Evolutionary conservation across 1,140 invertebrate genomes (phyloP).

Genomic region (Manduca sexta): DNA sequence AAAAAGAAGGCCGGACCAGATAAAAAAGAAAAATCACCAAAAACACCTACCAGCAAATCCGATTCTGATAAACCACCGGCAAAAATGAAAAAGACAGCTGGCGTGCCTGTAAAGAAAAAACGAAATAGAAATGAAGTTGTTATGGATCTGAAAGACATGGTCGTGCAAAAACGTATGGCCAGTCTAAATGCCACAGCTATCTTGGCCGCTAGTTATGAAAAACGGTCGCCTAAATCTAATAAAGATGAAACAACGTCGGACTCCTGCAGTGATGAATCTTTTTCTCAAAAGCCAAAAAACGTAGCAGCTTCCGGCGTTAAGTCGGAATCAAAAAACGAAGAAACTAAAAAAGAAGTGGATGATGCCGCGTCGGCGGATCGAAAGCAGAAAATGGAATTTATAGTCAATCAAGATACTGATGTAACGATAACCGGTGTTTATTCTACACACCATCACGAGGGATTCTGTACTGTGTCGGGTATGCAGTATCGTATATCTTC

Average conservation of each 20-base stretch:
- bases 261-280: slow-evolving; percentile 72
- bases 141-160: slow-evolving; percentile 90
- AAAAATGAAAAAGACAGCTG: slow-evolving; percentile 60
- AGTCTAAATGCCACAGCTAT: slow-evolving; percentile 94
- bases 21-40: slow-evolving; percentile 60
- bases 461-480: slow-evolving; percentile 85
- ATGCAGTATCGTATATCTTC: slow-evolving; percentile 88
- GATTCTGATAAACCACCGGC: slow-evolving; percentile 52
- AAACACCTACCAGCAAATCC: slow-evolving; percentile 65
- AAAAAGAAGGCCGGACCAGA: slow-evolving; percentile 45
- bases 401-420: slow-evolving; percentile 88
- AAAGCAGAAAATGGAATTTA: slow-evolving; percentile 78
- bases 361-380: slow-evolving; percentile 71
- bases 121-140: slow-evolving; percentile 78
- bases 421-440: slow-evolving; percentile 89
- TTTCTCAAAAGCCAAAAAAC: slow-evolving; percentile 67
- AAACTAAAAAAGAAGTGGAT: slow-evolving; percentile 72
- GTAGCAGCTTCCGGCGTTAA: slow-evolving; percentile 61
- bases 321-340: slow-evolving; percentile 73
- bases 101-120: slow-evolving; percentile 60
- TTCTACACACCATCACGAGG: slow-evolving; percentile 83
- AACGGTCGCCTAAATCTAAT: slow-evolving; percentile 75
- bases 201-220: slow-evolving; percentile 92
- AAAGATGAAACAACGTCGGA: slow-evolving; percentile 73
- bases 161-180: slow-evolving; percentile 92